These are phyloP conservation scores for Hofmannophila pseudospretella DNA, from an alignment of 2,888 invertebrate species.

Conservation along the genomic window DNA sequence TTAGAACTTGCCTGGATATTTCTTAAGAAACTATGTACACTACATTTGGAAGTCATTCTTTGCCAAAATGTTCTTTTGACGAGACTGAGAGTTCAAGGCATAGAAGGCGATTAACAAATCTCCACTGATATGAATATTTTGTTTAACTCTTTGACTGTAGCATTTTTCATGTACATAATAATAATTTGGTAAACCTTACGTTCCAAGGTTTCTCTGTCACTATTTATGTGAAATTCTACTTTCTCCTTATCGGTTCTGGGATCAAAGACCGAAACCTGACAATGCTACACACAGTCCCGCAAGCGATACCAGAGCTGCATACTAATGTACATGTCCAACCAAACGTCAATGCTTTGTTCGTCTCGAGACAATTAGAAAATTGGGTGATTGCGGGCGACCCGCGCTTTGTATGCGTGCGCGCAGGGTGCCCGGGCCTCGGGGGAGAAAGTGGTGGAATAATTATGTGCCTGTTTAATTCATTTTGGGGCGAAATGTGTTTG, in stretches of 20 bases:
- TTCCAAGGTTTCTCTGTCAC: slow-evolving; percentile 24
- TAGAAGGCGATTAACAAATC: no score
- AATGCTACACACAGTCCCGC: slow-evolving; percentile 51
- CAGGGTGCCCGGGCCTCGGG: slow-evolving; percentile 14
- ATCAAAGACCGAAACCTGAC: slow-evolving; percentile 44
- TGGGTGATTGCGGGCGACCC: slow-evolving; percentile 27
- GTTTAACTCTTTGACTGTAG: no score
- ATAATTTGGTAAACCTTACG: no score
- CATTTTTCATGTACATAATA: no score
- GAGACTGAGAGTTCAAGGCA: no score
- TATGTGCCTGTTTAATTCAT: slow-evolving; percentile 4
- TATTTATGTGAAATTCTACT: slow-evolving; percentile 55
- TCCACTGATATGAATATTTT: no score
- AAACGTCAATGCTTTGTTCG: slow-evolving; percentile 29
- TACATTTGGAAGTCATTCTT: no score
- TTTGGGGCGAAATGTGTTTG: slow-evolving; percentile 1
- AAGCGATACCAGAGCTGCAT: slow-evolving; percentile 38
- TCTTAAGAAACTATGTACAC: no score
- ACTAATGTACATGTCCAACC: slow-evolving; percentile 34
- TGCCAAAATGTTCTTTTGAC: no score
- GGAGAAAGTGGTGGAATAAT: slow-evolving; percentile 20
- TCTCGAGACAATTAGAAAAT: slow-evolving; percentile 46
- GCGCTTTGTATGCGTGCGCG: slow-evolving; percentile 37
- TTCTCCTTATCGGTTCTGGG: slow-evolving; percentile 53
- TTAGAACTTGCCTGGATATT: no score